Conservation (phyloP, 2,113 vertebrate species). For the Neogale vison region DNA sequence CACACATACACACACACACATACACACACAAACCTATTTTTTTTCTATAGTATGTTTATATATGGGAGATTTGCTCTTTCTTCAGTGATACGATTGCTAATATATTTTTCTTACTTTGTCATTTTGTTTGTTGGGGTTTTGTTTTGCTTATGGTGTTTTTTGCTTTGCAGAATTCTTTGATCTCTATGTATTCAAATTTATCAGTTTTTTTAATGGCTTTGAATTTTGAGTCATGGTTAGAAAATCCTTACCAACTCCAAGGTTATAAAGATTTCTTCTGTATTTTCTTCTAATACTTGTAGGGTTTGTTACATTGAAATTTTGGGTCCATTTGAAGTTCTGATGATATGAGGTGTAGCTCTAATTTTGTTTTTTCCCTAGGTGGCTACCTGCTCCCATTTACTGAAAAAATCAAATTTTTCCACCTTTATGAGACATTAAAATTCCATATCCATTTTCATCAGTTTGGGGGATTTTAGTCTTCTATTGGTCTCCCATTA, state of each 20-base stretch:
- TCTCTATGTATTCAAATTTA: neutral
- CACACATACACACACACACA: neutral
- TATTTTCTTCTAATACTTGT: constrained; percentile 16
- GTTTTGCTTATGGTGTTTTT: neutral
- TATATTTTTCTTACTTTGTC: neutral
- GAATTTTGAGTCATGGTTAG: neutral
- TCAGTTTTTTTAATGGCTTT: neutral
- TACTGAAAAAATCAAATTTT: constrained; percentile 16
- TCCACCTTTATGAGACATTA: neutral
- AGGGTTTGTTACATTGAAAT: neutral
- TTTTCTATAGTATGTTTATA: neutral
- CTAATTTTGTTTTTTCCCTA: neutral
- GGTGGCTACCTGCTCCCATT: neutral
- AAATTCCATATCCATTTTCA: neutral
- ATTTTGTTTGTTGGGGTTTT: neutral
- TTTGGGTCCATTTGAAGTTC: neutral
- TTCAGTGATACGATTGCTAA: neutral
- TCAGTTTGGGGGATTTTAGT: neutral
- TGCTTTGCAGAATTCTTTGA: constrained; percentile 7
- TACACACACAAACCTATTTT: neutral
- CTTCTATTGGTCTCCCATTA: neutral
- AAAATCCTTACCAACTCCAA: neutral
- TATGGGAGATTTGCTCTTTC: neutral
- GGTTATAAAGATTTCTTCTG: constrained; percentile 11
- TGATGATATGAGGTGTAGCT: neutral